Evolutionary conservation across 2,113 vertebrate genomes (phyloP).

Genomic region (Prunella fulvescens): DNA sequence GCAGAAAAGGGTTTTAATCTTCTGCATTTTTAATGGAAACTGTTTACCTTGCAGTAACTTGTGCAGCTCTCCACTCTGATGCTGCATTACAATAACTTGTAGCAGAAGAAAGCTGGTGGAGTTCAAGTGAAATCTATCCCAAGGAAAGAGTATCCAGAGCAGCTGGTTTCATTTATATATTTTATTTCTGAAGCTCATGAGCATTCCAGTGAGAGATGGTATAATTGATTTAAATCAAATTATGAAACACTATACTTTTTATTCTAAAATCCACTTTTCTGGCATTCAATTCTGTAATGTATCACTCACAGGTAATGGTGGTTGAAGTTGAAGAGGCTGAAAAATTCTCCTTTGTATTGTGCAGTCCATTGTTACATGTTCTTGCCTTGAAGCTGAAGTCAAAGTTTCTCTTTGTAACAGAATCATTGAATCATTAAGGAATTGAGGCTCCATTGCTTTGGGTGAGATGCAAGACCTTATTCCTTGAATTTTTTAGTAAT

Average conservation of each 20-base stretch:
- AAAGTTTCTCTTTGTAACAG: not conserved
- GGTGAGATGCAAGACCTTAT: slow-evolving; percentile 2
- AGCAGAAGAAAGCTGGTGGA: slow-evolving; percentile 63
- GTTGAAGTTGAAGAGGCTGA: slow-evolving; percentile 1
- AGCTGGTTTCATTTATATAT: slow-evolving; percentile 82
- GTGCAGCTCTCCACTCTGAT: slow-evolving; percentile 46
- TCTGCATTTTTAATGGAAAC: slow-evolving; percentile 21
- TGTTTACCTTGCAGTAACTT: slow-evolving; percentile 44
- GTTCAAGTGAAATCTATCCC: slow-evolving; percentile 73
- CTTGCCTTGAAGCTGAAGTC: not conserved
- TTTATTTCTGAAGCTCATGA: slow-evolving; percentile 79
- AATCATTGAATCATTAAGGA: not conserved
- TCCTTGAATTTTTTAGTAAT: not conserved
- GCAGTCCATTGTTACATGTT: not conserved
- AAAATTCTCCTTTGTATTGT: not conserved
- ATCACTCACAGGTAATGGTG: slow-evolving; percentile 68
- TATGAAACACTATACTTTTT: slow-evolving; percentile 79
- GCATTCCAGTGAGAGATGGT: slow-evolving; percentile 76
- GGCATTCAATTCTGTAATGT: slow-evolving; percentile 60
- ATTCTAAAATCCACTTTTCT: slow-evolving; percentile 72
- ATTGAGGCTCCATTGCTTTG: not conserved
- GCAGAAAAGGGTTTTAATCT: slow-evolving; percentile 55
- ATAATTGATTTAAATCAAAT: slow-evolving; percentile 87
- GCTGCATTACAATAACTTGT: slow-evolving; percentile 56
- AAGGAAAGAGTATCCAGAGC: slow-evolving; percentile 69